Percentiles rank a stretch among this genome's conserved stretches.
phyloP scores from a whole-genome alignment of 2,888 invertebrate species.

The Ormyrus thymus region DNA sequence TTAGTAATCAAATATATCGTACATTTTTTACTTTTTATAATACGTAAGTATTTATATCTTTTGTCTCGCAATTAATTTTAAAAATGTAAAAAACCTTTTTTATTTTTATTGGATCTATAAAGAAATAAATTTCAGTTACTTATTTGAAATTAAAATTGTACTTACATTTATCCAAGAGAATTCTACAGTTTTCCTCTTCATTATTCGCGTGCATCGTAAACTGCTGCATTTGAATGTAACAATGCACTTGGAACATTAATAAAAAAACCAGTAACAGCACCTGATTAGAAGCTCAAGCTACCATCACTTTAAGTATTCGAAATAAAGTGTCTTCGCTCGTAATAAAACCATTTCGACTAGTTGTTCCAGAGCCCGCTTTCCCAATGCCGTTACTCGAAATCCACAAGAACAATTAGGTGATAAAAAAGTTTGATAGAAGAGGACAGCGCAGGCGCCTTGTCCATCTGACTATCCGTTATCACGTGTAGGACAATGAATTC shows the following conservation, averaged over 20 bases:
- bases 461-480: slow-evolving; percentile 16
- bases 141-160: background rate
- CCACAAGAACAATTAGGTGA: slow-evolving; percentile 14
- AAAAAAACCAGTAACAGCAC: background rate
- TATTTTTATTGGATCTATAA: too few relatives aligned
- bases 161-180: slow-evolving; percentile 10
- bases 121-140: too few relatives aligned
- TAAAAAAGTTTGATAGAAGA: slow-evolving; percentile 37
- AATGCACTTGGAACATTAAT: slow-evolving; percentile 8
- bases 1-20: too few relatives aligned
- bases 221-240: slow-evolving; percentile 2
- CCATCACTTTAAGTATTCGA: background rate
- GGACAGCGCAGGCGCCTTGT: slow-evolving; percentile 14
- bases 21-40: too few relatives aligned
- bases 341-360: slow-evolving; percentile 4
- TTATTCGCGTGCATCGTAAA: background rate
- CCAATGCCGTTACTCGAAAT: slow-evolving; percentile 30
- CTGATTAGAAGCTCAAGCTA: too few relatives aligned
- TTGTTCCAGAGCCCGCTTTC: background rate
- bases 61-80: too few relatives aligned
- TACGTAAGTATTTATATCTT: too few relatives aligned
- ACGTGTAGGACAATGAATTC: background rate
- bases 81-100: too few relatives aligned
- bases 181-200: background rate
- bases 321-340: background rate